These are phyloP conservation scores for Xylocopa sonorina DNA, from an alignment of 1,140 invertebrate species.

Conservation along the genomic window DNA sequence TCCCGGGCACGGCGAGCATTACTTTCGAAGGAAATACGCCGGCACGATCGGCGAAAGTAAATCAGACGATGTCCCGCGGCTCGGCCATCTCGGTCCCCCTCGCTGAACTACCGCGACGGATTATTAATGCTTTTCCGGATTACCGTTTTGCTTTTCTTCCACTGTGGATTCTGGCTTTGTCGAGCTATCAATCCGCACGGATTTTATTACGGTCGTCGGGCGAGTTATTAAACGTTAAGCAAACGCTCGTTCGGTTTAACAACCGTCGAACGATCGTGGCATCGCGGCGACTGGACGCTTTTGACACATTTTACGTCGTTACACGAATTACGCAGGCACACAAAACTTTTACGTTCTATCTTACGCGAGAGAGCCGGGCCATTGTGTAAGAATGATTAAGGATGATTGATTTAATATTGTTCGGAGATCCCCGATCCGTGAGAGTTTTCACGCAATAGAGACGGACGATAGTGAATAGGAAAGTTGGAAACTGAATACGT, in stretches of 20 bases:
- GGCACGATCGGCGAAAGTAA: slow-evolving; percentile 39
- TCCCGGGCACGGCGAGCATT: slow-evolving; percentile 43
- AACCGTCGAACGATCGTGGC: too few species aligned
- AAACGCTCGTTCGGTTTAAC: too few species aligned
- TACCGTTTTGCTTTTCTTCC: neutral
- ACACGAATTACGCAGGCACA: too few species aligned
- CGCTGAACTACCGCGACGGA: slow-evolving; percentile 9
- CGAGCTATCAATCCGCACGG: neutral
- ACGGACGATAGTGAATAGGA: neutral
- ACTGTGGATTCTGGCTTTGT: neutral
- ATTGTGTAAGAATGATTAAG: neutral
- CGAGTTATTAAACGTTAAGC: too few species aligned
- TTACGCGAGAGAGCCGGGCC: too few species aligned
- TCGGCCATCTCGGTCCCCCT: neutral
- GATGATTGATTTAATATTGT: slow-evolving; percentile 11
- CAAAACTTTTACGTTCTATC: too few species aligned
- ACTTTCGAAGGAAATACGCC: slow-evolving; percentile 44
- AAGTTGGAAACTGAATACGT: slow-evolving; percentile 11
- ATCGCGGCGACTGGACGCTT: too few species aligned
- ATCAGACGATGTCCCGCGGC: slow-evolving; percentile 35
- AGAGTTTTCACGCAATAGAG: slow-evolving; percentile 8
- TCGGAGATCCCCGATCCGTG: neutral
- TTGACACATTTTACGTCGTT: too few species aligned
- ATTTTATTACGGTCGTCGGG: too few species aligned
- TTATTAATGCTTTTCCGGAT: slow-evolving; percentile 9